Conservation (phyloP, 2,113 vertebrate genomes). For the Trogon surrucura region DNA sequence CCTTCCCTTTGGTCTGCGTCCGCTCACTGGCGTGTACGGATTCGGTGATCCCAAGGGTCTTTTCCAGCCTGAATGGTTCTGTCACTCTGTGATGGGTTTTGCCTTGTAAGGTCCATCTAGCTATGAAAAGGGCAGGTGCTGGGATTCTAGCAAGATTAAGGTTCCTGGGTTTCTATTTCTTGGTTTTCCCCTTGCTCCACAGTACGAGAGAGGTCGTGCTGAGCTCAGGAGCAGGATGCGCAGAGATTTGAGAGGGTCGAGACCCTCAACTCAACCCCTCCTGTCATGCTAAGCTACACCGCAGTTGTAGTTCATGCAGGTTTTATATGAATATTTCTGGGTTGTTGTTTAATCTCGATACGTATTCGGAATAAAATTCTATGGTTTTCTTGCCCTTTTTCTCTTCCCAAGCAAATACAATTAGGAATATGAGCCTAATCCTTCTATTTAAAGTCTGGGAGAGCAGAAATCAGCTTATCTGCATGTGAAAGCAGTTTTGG, state of each 20-base stretch:
- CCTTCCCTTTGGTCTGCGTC: not conserved
- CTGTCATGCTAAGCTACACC: not conserved
- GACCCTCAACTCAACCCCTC: not conserved
- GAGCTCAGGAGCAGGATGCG: not conserved
- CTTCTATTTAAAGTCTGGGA: not conserved
- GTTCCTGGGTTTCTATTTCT: not conserved
- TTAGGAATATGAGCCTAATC: not conserved
- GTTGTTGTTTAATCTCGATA: not conserved
- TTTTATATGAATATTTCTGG: not conserved
- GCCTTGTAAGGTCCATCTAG: not conserved
- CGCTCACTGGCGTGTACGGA: not conserved
- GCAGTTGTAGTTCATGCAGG: not conserved
- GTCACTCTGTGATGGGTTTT: not conserved
- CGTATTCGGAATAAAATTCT: not conserved
- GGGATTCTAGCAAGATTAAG: not conserved
- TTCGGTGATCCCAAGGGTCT: no score
- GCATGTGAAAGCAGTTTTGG: not conserved
- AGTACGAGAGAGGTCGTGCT: not conserved
- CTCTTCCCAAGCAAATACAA: not conserved
- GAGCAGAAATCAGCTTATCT: not conserved
- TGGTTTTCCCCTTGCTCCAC: not conserved
- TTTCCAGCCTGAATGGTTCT: no score
- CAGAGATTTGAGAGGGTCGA: not conserved
- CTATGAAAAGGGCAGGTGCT: not conserved
- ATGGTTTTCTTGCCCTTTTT: not conserved